Base-by-base conservation (phyloP, 2,113 vertebrate species). In the Artemisiospiza belli region DNA sequence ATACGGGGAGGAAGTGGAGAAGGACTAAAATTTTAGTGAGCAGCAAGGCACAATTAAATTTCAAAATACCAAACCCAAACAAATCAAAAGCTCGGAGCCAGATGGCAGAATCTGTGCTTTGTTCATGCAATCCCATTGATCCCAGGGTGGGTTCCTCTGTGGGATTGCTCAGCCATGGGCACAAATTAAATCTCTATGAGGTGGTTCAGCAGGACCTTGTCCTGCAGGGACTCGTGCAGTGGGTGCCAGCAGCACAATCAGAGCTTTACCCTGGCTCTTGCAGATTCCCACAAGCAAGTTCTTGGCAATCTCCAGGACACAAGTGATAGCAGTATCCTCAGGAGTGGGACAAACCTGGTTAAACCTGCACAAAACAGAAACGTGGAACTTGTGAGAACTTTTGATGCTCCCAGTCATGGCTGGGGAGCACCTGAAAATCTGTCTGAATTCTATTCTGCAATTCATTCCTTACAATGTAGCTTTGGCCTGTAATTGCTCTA, bases 331-430 rank as follows among this genome's bases (percentile, higher is more conserved):
- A 3, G 12, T 6, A 27, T 37, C 17, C 17, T 62, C 30, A 59
- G 69, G 33, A n/a, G 11, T 30, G 61, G 24, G 58, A 39, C 12
- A 74, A 58, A 33, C 12, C 9, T 15, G 44, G 24, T 2, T 28
- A 30, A 84, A 59, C 2, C 3, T 9, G 2, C 3, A 11, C 18
- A 31, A 47, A 87, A 8, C 12, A 68, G 51, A 61, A 67, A 5
- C 11, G 6, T 23, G 6, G 33, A 18, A 28, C 16, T 74, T 46
- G 17, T 6, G 23, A 37, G 23, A 20, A 5, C n/a, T 75, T 51
- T n/a, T 30, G 39, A 4, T 78, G 25, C 44, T 83, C 61, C 19
- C 10, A 19, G 15, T 41, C 20, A 10, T 0, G 2, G 4, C 0
- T 61, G 22, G 17, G 11, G 22, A 73, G 8, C 3, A 4, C 9